Evolutionary conservation across 2,888 invertebrate genomes (phyloP), one percentile per base, ranked within the genome.

Genomic region (Lissocephala sabroskyi): DNA sequence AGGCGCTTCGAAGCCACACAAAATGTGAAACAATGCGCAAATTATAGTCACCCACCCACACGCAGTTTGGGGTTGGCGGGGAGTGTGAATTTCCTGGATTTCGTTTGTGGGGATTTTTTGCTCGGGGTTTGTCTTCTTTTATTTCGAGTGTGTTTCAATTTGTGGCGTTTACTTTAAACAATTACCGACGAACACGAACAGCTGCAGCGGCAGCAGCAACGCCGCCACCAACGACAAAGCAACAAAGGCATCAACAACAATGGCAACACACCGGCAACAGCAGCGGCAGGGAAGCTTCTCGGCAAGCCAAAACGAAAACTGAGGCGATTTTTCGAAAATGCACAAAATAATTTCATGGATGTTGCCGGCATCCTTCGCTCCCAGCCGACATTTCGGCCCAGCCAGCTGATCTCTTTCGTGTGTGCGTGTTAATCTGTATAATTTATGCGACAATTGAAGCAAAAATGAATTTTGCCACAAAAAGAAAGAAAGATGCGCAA

Each of bases 381-480:
- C n/a, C n/a, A n/a, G n/a, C n/a, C n/a, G n/a, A n/a, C n/a, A n/a
- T n/a, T n/a, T n/a, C n/a, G n/a, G n/a, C n/a, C n/a, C n/a, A n/a
- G n/a, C n/a, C n/a, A n/a, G n/a, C n/a, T n/a, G n/a, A n/a, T n/a
- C n/a, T n/a, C n/a, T n/a, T 41, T 33, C 29, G 43, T 52, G 9
- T 42, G 32, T 43, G 33, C 46, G 49, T 67, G 65, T 60, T 71
- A 68, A 73, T 68, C 66, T 70, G 65, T 62, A 66, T 66, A 66
- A 70, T 74, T 74, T 70, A 74, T 74, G 74, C 74, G 60, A 65
- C 74, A 74, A 74, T 73, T 70, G 70, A 59, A 55, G 65, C 59
- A 63, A 60, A 65, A 67, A 59, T 71, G 61, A 57, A 35, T 62
- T 60, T 74, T 61, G 45, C 49, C 58, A 56, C 33, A 60, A 68